Percentiles rank a stretch among this genome's conserved stretches.
These are phyloP conservation scores for Caenorhabditis becei DNA, from an alignment of 2,888 invertebrate genomes.

Conservation along the genomic window DNA sequence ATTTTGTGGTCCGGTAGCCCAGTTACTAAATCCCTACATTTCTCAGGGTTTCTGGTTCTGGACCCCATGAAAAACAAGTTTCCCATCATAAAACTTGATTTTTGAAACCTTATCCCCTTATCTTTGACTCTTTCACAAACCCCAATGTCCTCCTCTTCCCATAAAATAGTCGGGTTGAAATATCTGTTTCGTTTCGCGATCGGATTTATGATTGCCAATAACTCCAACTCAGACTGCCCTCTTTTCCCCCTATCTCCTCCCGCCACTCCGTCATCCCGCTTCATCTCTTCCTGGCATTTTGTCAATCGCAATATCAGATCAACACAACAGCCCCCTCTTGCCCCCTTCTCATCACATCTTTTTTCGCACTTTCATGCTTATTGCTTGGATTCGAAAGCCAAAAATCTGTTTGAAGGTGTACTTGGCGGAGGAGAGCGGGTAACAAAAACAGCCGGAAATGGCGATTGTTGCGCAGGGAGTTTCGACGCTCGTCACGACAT, in stretches of 20 bases:
- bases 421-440: conserved; percentile 31
- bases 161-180: too few species aligned
- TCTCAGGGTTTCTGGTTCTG: too few species aligned
- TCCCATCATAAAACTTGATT: too few species aligned
- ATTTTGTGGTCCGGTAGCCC: too few species aligned
- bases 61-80: too few species aligned
- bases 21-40: too few species aligned
- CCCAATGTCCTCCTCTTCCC: too few species aligned
- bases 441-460: conserved; percentile 61
- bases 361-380: conserved; percentile 19
- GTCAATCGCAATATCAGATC: conserved; percentile 11
- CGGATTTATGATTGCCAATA: conserved; percentile 57
- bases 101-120: too few species aligned
- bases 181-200: conserved; percentile 12
- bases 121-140: too few species aligned
- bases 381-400: background rate
- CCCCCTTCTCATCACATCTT: conserved; percentile 4
- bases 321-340: background rate
- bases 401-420: conserved; percentile 20
- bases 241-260: background rate
- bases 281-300: background rate
- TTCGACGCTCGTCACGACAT: conserved; percentile 51
- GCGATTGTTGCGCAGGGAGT: conserved; percentile 60
- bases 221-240: conserved; percentile 35
- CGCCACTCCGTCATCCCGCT: background rate